phyloP scores from a whole-genome alignment of 1,140 invertebrate genomes.

The Calliopsis andreniformis region DNA sequence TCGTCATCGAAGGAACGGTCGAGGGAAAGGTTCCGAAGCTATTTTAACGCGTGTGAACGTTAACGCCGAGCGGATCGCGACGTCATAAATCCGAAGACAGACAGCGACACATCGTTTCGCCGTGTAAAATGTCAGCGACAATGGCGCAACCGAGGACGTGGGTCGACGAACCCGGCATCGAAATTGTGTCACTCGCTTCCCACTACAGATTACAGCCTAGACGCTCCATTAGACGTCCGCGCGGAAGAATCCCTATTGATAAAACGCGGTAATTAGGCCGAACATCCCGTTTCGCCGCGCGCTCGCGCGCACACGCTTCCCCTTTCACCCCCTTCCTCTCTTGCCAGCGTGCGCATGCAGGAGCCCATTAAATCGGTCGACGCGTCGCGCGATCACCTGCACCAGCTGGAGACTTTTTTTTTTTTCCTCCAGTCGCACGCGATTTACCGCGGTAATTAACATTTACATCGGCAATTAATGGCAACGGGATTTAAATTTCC shows the following conservation, averaged over 20 bases:
- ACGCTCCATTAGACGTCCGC: constrained; percentile 48
- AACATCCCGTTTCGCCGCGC: constrained; percentile 42
- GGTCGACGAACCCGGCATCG: constrained; percentile 58
- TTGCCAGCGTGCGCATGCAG: not conserved
- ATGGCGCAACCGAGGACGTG: constrained; percentile 35
- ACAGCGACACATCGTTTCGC: constrained; percentile 27
- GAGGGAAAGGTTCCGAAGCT: not conserved
- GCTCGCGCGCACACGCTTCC: not conserved
- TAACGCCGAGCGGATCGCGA: not conserved
- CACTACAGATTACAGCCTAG: constrained; percentile 51
- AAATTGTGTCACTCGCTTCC: constrained; percentile 59
- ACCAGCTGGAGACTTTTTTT: not conserved
- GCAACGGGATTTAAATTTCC: constrained; percentile 30
- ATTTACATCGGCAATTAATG: constrained; percentile 39
- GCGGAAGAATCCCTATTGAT: constrained; percentile 52
- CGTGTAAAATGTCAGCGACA: constrained; percentile 52
- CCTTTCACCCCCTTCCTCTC: not conserved
- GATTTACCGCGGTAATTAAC: constrained; percentile 41
- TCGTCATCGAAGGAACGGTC: not conserved
- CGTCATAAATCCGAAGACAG: constrained; percentile 45
- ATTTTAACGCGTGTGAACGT: constrained; percentile 14
- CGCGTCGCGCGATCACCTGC: constrained; percentile 18
- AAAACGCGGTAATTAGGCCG: constrained; percentile 57
- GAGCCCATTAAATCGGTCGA: constrained; percentile 11
- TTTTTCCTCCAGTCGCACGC: not conserved